Evolutionary conservation across 2,888 invertebrate species (phyloP).

Genomic region (Phyllotreta striolata): DNA sequence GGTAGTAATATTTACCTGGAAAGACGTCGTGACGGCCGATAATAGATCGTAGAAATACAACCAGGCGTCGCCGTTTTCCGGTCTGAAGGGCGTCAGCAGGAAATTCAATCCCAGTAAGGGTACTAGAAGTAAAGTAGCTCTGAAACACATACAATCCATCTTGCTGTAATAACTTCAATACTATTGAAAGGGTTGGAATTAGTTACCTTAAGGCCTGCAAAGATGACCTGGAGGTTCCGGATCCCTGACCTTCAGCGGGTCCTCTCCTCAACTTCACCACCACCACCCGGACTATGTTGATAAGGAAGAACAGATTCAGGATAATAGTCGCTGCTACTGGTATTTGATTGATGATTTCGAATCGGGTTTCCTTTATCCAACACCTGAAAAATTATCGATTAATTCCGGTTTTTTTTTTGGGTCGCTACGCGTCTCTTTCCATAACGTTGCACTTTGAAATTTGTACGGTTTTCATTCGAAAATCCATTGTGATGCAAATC

Average conservation of each 20-base stretch:
- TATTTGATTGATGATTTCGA: slow-evolving; percentile 76
- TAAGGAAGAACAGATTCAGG: slow-evolving; percentile 84
- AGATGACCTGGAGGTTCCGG: slow-evolving; percentile 73
- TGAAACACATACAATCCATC: slow-evolving; percentile 52
- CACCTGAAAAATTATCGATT: slow-evolving; percentile 52
- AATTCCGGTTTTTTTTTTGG: background rate
- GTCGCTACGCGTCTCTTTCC: background rate
- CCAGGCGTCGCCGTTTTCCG: slow-evolving; percentile 72
- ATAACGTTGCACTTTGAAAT: background rate
- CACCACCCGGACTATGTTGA: slow-evolving; percentile 89
- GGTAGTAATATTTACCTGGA: slow-evolving; percentile 76
- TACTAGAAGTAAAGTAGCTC: slow-evolving; percentile 88
- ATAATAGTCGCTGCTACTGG: slow-evolving; percentile 82
- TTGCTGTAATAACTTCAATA: too few species aligned
- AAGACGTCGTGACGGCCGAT: slow-evolving; percentile 86
- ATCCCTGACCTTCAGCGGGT: slow-evolving; percentile 66
- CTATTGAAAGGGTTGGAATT: slow-evolving; percentile 20
- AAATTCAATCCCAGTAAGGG: slow-evolving; percentile 92
- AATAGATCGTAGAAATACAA: slow-evolving; percentile 83
- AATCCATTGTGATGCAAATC: too few species aligned
- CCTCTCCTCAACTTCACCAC: slow-evolving; percentile 81
- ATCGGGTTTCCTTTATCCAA: slow-evolving; percentile 68
- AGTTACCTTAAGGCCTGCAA: slow-evolving; percentile 76
- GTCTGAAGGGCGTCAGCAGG: slow-evolving; percentile 86
- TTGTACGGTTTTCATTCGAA: too few species aligned